Conservation (phyloP, 2,888 invertebrate species). For the Alitta virens region DNA sequence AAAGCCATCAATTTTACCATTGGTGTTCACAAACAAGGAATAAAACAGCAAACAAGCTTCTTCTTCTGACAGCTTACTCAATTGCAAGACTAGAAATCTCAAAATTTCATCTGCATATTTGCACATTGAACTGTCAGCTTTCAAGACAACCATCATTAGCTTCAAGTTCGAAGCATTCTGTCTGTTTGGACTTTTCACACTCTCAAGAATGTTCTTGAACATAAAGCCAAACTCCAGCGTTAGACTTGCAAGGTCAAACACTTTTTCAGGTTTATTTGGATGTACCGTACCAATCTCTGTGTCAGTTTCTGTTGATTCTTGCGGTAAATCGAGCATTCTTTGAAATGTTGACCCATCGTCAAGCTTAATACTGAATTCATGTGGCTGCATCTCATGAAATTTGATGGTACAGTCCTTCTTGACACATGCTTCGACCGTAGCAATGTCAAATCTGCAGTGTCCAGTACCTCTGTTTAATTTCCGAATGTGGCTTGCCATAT, state of each 20-base stretch:
- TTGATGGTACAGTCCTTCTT: no score
- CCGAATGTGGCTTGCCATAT: no score
- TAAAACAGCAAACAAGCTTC: conserved; percentile 8
- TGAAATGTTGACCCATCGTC: no score
- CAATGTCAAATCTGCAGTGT: no score
- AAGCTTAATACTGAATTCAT: no score
- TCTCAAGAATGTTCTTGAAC: conserved; percentile 22
- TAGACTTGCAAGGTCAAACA: conserved; percentile 9
- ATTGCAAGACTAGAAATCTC: conserved; percentile 14
- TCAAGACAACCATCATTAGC: conserved; percentile 25
- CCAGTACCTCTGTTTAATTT: no score
- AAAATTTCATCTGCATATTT: conserved; percentile 30
- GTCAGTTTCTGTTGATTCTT: no score
- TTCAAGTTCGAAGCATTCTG: no score
- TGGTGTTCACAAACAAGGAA: conserved; percentile 21
- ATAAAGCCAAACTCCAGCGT: conserved; percentile 22
- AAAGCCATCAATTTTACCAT: conserved; percentile 1
- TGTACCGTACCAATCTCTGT: no score
- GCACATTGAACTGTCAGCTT: conserved; percentile 21
- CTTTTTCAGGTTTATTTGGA: background rate
- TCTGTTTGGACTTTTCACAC: conserved; percentile 20
- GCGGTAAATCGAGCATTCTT: no score
- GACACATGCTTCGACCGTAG: no score
- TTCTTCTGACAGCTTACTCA: background rate
- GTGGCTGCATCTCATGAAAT: no score